Evolutionary conservation across 2,888 invertebrate species (phyloP).

Genomic region (Drosophila monieri): DNA sequence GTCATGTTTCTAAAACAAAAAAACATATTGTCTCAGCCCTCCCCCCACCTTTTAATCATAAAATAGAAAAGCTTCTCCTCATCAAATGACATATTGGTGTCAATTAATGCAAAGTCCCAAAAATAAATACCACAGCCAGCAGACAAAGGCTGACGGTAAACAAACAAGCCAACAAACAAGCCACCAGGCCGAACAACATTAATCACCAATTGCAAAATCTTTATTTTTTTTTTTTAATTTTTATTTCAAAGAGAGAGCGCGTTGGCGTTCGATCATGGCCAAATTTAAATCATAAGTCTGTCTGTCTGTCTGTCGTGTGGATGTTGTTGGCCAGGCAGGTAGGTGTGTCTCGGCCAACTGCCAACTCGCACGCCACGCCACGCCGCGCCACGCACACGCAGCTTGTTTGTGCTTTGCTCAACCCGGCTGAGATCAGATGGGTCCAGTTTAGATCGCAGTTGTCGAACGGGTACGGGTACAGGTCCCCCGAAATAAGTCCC

Average conservation of each 20-base stretch:
- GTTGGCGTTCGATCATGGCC: slow-evolving; percentile 70
- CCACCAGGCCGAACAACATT: slow-evolving; percentile 40
- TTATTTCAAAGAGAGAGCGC: slow-evolving; percentile 48
- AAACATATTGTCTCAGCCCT: background rate
- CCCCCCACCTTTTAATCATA: slow-evolving; percentile 10
- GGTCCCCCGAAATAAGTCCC: slow-evolving; percentile 23
- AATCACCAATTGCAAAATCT: slow-evolving; percentile 71
- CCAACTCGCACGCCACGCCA: slow-evolving; percentile 41
- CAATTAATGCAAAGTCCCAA: slow-evolving; percentile 57
- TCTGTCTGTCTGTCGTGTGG: background rate
- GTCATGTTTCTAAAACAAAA: background rate
- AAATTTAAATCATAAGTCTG: slow-evolving; percentile 53
- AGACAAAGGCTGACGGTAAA: slow-evolving; percentile 16
- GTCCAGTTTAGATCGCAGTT: slow-evolving; percentile 30
- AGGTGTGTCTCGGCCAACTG: slow-evolving; percentile 51
- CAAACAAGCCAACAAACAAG: slow-evolving; percentile 20
- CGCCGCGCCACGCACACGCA: slow-evolving; percentile 38
- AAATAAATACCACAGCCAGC: slow-evolving; percentile 37
- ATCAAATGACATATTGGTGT: slow-evolving; percentile 65
- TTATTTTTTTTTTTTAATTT: background rate
- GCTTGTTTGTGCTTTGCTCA: slow-evolving; percentile 5
- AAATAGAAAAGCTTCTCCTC: slow-evolving; percentile 31
- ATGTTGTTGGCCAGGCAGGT: slow-evolving; percentile 19
- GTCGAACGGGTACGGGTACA: slow-evolving; percentile 28
- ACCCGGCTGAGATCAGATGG: slow-evolving; percentile 18